Base-by-base conservation (phyloP, 2,113 vertebrate genomes). In the Lophochroa leadbeateri region DNA sequence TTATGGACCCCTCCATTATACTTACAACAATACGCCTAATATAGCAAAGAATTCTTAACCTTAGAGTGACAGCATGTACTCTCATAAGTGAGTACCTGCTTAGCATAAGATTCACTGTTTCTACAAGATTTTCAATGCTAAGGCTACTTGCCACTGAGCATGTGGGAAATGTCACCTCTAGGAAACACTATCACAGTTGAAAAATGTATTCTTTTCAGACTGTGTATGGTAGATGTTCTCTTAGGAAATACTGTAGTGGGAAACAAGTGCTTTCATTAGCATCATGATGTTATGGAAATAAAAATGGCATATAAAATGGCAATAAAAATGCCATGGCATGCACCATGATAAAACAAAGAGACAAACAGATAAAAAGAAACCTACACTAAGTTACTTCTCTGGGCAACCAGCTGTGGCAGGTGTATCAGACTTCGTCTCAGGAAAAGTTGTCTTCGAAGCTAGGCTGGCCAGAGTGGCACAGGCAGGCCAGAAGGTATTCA, bases 321-420 rank as follows among this genome's bases (percentile, higher is more conserved):
- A 58, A 58, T 58, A 35, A 58, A 58, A 58, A 35, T 58, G 44
- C 21, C 29, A 68, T 29, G 47, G 52, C 15, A 83, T 49, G 39
- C 50, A 63, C 44, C 82, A 93, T 35, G n/a, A 27, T 63, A 88
- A 96, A 97, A 93, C 53, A 90, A 80, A 93, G 89, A 96, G 70
- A 89, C 9, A 75, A 81, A 95, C 65, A 79, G 23, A 58, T 92
- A 9, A 52, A 12, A 52, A 91, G 71, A 86, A 47, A 63, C 64
- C 82, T 4, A 11, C 23, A 35, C 60, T 90, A 91, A 96, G 71
- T 84, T 96, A 90, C 91, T 96, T 95, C 71, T 96, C 49, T 86
- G 79, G 64, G 86, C 86, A 93, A 92, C 49, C 80, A 90, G 44
- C 84, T 95, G 82, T 53, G 70, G 63, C 49, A 92, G 35, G 37